Evolutionary conservation across 2,113 vertebrate genomes (phyloP).

Genomic region (Brachypteracias leptosomus): DNA sequence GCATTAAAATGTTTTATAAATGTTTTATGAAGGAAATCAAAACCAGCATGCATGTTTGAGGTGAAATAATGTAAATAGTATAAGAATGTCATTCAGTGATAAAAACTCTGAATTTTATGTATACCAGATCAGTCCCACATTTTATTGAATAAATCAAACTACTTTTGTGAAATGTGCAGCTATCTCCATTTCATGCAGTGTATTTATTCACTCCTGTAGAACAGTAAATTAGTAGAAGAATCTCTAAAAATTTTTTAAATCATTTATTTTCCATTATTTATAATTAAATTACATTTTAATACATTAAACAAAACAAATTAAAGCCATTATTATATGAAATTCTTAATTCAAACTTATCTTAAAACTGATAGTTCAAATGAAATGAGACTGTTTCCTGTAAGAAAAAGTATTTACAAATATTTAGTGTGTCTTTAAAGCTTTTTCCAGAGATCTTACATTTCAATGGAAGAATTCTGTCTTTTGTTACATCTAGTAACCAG

Average conservation of each 20-base stretch:
- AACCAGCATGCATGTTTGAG: neutral
- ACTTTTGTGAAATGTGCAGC: neutral
- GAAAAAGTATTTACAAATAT: neutral
- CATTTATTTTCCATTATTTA: neutral
- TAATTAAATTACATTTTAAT: neutral
- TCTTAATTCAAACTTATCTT: neutral
- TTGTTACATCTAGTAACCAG: neutral
- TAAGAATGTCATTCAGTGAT: neutral
- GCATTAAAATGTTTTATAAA: slow-evolving; percentile 17
- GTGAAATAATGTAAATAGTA: neutral
- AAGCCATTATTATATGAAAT: neutral
- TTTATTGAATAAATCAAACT: neutral
- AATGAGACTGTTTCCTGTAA: neutral
- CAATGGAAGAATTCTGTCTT: neutral
- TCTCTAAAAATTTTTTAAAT: neutral
- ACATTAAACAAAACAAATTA: neutral
- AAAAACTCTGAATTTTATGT: neutral
- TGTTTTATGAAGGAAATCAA: neutral
- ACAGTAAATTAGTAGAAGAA: neutral
- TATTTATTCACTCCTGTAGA: neutral
- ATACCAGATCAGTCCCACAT: neutral
- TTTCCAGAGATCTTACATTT: neutral
- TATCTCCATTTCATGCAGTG: neutral
- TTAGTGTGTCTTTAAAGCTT: neutral
- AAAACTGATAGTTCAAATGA: neutral